Evolutionary conservation across 53 echinoderm and acorn worm genomes (phyloP).

Genomic region (Paracentrotus lividus): DNA sequence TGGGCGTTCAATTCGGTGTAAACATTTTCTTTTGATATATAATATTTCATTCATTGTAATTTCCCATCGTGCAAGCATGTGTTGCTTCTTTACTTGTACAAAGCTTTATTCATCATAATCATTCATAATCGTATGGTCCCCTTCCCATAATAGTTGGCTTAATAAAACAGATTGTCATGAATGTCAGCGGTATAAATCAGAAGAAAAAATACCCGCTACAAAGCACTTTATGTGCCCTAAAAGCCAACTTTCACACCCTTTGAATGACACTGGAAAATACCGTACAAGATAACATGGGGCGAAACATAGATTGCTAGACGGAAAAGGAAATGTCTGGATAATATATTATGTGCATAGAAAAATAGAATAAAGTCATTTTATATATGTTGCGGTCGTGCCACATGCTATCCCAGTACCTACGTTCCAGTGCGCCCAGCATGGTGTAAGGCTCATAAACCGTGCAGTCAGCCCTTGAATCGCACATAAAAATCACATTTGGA

Average conservation of each 20-base stretch:
- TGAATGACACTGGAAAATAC: not conserved
- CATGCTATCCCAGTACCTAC: constrained; percentile 33
- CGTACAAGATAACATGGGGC: not conserved
- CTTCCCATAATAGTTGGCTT: not conserved
- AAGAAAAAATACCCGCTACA: not conserved
- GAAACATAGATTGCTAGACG: not conserved
- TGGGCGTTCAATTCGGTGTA: constrained; percentile 41
- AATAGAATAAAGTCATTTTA: not conserved
- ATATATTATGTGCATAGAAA: not conserved
- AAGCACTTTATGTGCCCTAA: not conserved
- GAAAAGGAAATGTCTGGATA: not conserved
- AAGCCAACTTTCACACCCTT: not conserved
- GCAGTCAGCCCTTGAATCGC: not conserved
- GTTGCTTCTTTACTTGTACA: constrained; percentile 2
- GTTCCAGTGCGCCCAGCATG: constrained; percentile 11
- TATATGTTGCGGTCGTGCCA: constrained; percentile 14
- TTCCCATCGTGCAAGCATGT: constrained; percentile 16
- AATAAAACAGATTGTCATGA: not conserved
- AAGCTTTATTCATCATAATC: not conserved
- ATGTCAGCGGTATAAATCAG: not conserved
- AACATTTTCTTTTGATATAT: constrained; percentile 27
- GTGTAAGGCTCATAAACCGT: not conserved
- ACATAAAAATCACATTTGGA: constrained; percentile 53
- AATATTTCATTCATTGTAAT: not conserved
- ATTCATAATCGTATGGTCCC: not conserved